Evolutionary conservation across 2,888 invertebrate species (phyloP).

Genomic region (Crepidodera aurea): DNA sequence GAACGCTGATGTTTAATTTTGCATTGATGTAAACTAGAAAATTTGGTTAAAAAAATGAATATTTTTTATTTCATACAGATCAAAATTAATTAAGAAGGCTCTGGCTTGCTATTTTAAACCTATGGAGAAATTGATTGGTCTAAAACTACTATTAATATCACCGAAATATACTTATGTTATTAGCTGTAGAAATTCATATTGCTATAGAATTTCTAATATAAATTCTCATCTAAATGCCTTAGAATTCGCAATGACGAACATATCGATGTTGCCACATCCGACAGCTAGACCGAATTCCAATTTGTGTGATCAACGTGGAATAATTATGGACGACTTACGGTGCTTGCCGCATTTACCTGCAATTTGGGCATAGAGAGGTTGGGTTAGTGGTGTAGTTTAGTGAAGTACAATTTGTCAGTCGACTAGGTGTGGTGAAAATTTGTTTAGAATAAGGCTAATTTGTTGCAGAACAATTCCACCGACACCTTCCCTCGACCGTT

Average conservation of each 20-base stretch:
- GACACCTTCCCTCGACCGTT: background rate
- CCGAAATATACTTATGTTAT: too few relatives aligned
- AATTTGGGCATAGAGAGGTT: conserved; percentile 8
- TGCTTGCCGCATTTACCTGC: conserved; percentile 21
- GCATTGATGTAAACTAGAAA: too few relatives aligned
- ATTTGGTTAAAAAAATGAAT: too few relatives aligned
- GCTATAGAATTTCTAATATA: conserved; percentile 16
- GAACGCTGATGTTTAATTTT: too few relatives aligned
- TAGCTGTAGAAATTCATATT: conserved; percentile 8
- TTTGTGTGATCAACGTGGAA: conserved; percentile 34
- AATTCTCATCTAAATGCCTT: conserved; percentile 20
- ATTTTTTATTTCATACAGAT: too few relatives aligned
- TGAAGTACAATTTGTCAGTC: conserved; percentile 18
- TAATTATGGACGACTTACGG: conserved; percentile 23
- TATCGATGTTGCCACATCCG: conserved; percentile 33
- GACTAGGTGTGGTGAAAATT: background rate
- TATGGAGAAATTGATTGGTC: too few relatives aligned
- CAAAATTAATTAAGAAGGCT: too few relatives aligned
- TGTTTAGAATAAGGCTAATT: background rate
- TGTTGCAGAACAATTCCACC: background rate
- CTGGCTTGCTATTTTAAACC: too few relatives aligned
- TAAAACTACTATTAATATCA: too few relatives aligned
- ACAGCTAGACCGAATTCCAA: conserved; percentile 32
- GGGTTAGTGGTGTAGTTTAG: conserved; percentile 13
- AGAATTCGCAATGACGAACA: conserved; percentile 23